phyloP scores from a whole-genome alignment of 1,140 invertebrate species.

The Spodoptera frugiperda region DNA sequence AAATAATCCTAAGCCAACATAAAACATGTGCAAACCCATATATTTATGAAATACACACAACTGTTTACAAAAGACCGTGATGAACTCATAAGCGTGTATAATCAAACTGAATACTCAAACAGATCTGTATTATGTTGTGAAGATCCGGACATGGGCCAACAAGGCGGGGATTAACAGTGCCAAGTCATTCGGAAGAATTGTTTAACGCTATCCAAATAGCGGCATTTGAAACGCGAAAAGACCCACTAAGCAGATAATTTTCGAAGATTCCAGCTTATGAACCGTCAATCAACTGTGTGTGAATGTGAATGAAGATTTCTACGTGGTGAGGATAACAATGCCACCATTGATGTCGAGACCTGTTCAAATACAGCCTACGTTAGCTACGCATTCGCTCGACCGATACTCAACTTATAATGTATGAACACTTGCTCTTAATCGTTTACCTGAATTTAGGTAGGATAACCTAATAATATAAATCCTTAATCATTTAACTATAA shows the following conservation, averaged over 20 bases:
- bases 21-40: background rate
- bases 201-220: constrained; percentile 84
- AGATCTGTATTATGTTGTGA: constrained; percentile 64
- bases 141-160: constrained; percentile 64
- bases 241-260: constrained; percentile 83
- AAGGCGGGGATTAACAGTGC: constrained; percentile 70
- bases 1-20: too few species aligned
- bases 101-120: constrained; percentile 77
- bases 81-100: constrained; percentile 73
- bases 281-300: constrained; percentile 76
- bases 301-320: constrained; percentile 56
- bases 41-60: background rate
- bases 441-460: constrained; percentile 6
- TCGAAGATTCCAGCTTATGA: constrained; percentile 68
- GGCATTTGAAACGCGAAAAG: constrained; percentile 69
- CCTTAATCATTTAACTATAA: background rate
- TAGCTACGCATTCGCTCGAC: constrained; percentile 20
- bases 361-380: constrained; percentile 31
- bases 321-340: constrained; percentile 50
- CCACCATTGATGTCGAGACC: constrained; percentile 40
- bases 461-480: background rate
- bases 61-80: constrained; percentile 53
- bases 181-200: constrained; percentile 82
- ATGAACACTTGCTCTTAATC: constrained; percentile 23
- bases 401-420: background rate